Percentiles rank a stretch among this genome's conserved stretches.
phyloP scores from a whole-genome alignment of 2,113 vertebrate genomes.

The Ochotona princeps region DNA sequence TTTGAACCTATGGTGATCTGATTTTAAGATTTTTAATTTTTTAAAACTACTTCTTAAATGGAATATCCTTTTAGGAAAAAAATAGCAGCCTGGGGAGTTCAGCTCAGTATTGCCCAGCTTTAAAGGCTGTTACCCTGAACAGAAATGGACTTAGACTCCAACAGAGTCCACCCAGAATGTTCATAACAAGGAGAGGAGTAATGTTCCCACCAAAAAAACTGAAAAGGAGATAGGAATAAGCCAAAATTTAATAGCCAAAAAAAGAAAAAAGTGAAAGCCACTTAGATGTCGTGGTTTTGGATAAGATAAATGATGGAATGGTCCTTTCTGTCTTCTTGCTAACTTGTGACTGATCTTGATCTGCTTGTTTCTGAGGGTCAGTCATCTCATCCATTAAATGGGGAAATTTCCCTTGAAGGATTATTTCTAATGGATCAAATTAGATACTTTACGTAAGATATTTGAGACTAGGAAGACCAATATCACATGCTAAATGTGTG shows the following conservation, averaged over 20 bases:
- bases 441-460: slow-evolving; percentile 40
- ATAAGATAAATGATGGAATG: not conserved
- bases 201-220: not conserved
- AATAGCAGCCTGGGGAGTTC: not conserved
- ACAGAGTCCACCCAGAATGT: not conserved
- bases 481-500: not conserved
- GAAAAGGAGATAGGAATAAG: not conserved
- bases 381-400: slow-evolving; percentile 19
- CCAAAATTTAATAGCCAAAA: not conserved
- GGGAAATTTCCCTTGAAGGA: not conserved
- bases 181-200: not conserved
- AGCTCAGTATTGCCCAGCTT: not conserved
- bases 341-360: not conserved
- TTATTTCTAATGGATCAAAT: slow-evolving; percentile 22
- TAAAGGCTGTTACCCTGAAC: not conserved
- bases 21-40: not conserved
- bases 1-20: not conserved
- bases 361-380: slow-evolving; percentile 14
- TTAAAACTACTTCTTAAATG: not conserved
- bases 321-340: slow-evolving; percentile 7
- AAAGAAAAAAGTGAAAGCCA: not conserved
- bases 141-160: not conserved
- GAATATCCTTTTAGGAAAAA: not conserved
- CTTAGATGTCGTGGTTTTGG: not conserved
- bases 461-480: not conserved